Conservation (phyloP, 2,113 vertebrate genomes). For the Chinchilla lanigera region DNA sequence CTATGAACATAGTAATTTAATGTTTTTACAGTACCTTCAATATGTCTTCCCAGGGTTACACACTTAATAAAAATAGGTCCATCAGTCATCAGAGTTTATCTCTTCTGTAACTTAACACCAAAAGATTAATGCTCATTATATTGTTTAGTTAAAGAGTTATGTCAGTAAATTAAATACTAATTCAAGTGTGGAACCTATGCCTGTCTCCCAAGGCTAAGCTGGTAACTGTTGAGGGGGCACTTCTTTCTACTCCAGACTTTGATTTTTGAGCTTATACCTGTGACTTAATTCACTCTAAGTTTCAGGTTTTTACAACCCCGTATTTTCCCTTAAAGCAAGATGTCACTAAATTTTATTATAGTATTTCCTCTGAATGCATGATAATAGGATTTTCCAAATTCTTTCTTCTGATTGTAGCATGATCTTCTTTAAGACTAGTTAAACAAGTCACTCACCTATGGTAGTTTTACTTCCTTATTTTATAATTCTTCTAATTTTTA, state of each 20-base stretch:
- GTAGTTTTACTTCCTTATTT: not conserved
- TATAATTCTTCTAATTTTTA: not conserved
- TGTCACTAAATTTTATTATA: not conserved
- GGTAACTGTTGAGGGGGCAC: not conserved
- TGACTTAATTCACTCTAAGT: not conserved
- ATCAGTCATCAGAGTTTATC: not conserved
- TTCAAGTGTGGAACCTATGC: no score
- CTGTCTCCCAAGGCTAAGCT: not conserved
- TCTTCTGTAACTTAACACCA: not conserved
- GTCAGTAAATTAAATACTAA: no score
- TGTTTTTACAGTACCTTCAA: not conserved
- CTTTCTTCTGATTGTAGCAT: not conserved
- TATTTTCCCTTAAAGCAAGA: not conserved
- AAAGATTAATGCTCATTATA: not conserved
- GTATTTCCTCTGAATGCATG: not conserved
- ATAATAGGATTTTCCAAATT: not conserved
- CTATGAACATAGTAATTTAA: not conserved
- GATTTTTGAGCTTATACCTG: not conserved
- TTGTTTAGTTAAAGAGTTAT: not conserved
- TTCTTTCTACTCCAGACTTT: not conserved
- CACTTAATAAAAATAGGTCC: not conserved
- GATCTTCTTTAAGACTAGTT: not conserved
- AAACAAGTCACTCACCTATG: not conserved
- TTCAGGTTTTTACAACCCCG: not conserved
- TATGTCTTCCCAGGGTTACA: not conserved